Evolutionary conservation across 2,888 invertebrate genomes (phyloP).

Genomic region (Amblyteles armatorius): DNA sequence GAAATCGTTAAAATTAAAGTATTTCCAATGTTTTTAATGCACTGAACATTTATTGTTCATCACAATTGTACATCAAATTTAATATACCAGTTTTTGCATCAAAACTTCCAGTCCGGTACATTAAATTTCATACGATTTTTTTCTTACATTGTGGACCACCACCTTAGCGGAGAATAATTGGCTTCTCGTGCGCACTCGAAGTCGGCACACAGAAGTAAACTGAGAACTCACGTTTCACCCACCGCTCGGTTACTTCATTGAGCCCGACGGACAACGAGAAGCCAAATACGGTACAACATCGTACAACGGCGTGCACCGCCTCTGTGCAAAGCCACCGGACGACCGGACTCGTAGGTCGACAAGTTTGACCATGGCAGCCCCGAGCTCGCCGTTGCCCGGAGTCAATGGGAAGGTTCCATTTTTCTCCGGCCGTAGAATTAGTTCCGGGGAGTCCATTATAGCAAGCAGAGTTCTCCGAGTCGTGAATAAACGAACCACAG

Average conservation of each 20-base stretch:
- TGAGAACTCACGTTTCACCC: not conserved
- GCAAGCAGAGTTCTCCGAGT: slow-evolving; percentile 22
- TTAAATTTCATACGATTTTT: too few species aligned
- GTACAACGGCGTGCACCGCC: too few species aligned
- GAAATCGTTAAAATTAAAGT: too few species aligned
- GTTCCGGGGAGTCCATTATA: slow-evolving; percentile 66
- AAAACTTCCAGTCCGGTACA: too few species aligned
- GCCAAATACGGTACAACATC: slow-evolving; percentile 5
- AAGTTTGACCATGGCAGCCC: not conserved
- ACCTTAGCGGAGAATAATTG: not conserved
- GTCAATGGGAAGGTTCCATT: slow-evolving; percentile 59
- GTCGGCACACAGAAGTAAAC: not conserved
- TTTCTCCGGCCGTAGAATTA: slow-evolving; percentile 44
- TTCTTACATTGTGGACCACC: not conserved
- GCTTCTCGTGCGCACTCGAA: not conserved
- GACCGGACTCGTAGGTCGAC: slow-evolving; percentile 21
- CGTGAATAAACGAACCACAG: slow-evolving; percentile 54
- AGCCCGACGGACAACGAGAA: not conserved
- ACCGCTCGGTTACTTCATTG: slow-evolving; percentile 19
- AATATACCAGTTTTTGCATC: too few species aligned
- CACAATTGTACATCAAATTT: too few species aligned
- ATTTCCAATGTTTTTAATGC: too few species aligned
- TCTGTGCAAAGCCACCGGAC: slow-evolving; percentile 6
- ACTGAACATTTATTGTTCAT: too few species aligned
- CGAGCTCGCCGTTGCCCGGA: slow-evolving; percentile 25